Base-by-base conservation (phyloP, 2,888 invertebrate genomes). In the Rutpela maculata region DNA sequence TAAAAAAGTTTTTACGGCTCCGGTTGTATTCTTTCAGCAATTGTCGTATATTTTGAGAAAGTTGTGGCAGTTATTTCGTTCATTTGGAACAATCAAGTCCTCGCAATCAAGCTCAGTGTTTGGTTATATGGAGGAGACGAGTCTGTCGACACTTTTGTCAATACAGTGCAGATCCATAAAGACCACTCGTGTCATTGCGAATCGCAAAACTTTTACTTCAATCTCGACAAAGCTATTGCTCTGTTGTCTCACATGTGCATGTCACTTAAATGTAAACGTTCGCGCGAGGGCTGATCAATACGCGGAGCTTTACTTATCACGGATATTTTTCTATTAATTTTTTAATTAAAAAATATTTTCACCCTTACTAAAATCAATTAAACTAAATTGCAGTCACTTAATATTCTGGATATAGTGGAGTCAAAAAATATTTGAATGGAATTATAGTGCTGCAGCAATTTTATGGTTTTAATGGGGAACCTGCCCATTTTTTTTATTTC, bases 181-280 rank as follows among this genome's bases (percentile, higher is more conserved):
- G 91, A 91, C 90, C 91, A 91, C 91, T 91, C 91, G 91, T 91
- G 91, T 91, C 91, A 91, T 90, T 90, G 89, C 90, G 90, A 91
- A 91, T 91, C 78, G 66, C 79, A 69, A 79, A 81, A 82, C 79
- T 82, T 82, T 82, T 78, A 57, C 72, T 75, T 80, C 78, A 71
- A 76, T 76, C 88, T 62, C 66, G 35, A 18, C 62, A 43, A 6
- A 19, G 17, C 50, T 35, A 19, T 35, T 63, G 60, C 69, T 35
- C 35, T 11, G n/a, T 19, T n/a, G 38, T 26, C 31, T 72, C 72
- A 72, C 63, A 63, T 72, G 72, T 63, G 72, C 22, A 19, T 67
- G 67, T 50, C 50, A 50, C 50, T 50, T 50, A 50, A n/a, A 15
- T 5, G 50, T 50, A 50, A 50, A 6, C 15, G 50, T n/a, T 50